Evolutionary conservation across 2,888 invertebrate genomes (phyloP), one percentile per base, ranked within the genome.

Genomic region (Mechanitis messenoides): DNA sequence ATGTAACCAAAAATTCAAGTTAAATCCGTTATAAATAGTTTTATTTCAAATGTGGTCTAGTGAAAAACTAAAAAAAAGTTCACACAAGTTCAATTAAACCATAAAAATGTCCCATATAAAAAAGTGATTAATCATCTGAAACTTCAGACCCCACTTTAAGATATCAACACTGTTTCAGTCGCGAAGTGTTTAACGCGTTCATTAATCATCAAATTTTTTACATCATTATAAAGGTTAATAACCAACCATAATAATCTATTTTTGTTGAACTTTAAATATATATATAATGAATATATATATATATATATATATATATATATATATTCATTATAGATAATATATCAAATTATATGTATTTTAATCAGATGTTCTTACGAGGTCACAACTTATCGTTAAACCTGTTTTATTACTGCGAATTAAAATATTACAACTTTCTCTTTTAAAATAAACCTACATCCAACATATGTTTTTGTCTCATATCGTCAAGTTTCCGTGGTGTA

Each of bases 401-500:
- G 42, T 42, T 42, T 42, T 42, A 42, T 42, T 42, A 9, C 9
- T 42, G 6, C 2, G 9, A 42, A 9, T 9, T 42, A 42, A 35
- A 5, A 35, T 35, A 35, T 35, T 5, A 42, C 42, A 42, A 42
- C 42, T 42, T 42, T 42, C 42, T 9, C 42, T 42, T 42, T 42
- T 42, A 1, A 9, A 20, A 20, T 20, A 20, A 20, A 42, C 9
- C 6, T 50, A n/a, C 31, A 28, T 11, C 28, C 31, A 6, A 31
- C 28, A 11, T 50, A 50, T 50, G 28, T 50, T 31, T 50, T 50
- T 50, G 31, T 53, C 53, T 4, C n/a, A 6, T 35, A 4, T 45
- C 9, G 33, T 42, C 33, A 65, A 63, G 93, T 94, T 94, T 94
- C 93, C 94, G 94, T 94, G 94, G 94, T 94, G 94, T 94, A 95